Percentiles rank a stretch among this genome's conserved stretches.
Evolutionary conservation across 2,113 vertebrate species (phyloP).

Genomic region (Coptodon rendalli): DNA sequence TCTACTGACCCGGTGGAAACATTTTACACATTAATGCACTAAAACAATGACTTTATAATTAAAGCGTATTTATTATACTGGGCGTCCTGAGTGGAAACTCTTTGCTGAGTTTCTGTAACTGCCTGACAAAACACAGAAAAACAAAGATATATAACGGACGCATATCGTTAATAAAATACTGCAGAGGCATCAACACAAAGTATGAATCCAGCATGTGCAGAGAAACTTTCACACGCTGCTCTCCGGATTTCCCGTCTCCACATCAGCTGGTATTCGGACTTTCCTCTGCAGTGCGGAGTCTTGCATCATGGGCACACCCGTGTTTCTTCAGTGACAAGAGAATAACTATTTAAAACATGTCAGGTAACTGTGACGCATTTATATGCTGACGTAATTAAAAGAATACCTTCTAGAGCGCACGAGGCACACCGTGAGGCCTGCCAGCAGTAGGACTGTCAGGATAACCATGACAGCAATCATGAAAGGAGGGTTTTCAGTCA

Average conservation of each 20-base stretch:
- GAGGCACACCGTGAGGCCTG: not conserved
- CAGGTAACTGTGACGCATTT: not conserved
- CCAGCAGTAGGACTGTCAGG: rapidly evolving
- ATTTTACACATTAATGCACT: not conserved
- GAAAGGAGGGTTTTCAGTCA: not conserved
- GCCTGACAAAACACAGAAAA: not conserved
- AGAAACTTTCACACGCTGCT: not conserved
- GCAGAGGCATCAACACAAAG: not conserved
- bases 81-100: not conserved
- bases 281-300: not conserved
- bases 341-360: not conserved
- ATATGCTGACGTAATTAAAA: not conserved
- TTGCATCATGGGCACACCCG: rapidly evolving
- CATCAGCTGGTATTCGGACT: not conserved
- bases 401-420: not conserved
- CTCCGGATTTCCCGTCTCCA: not conserved
- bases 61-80: rapidly evolving
- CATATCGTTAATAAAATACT: rapidly evolving
- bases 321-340: not conserved
- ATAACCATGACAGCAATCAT: not conserved
- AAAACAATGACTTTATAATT: not conserved
- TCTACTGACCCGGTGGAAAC: not conserved
- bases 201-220: too few relatives aligned
- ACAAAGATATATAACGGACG: not conserved
- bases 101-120: not conserved